Percentiles rank a stretch among this genome's conserved stretches.
Evolutionary conservation across 2,888 invertebrate genomes (phyloP).

Genomic region (Embidobia sp.): DNA sequence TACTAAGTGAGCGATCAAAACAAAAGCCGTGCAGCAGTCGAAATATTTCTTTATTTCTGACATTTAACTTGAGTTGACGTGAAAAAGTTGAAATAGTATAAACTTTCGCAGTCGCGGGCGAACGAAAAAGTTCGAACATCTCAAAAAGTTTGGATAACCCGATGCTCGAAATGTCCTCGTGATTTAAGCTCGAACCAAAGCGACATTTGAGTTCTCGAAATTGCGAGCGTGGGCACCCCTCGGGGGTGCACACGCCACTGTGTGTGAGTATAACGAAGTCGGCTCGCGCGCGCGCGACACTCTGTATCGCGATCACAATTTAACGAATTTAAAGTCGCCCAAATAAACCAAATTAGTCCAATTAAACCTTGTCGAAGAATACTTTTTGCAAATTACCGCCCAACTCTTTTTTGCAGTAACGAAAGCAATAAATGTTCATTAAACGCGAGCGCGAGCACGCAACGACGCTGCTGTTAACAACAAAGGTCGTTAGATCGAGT

Average conservation of each 20-base stretch:
- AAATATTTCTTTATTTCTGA: constrained; percentile 48
- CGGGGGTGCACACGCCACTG: constrained; percentile 49
- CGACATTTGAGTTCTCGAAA: constrained; percentile 61
- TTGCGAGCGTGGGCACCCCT: constrained; percentile 57
- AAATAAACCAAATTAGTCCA: constrained; percentile 54
- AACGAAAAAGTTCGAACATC: constrained; percentile 61
- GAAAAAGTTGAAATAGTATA: constrained; percentile 63
- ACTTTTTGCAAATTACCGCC: constrained; percentile 43
- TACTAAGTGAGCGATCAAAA: constrained; percentile 32
- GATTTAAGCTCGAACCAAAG: constrained; percentile 59
- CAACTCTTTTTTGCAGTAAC: constrained; percentile 33
- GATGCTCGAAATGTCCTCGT: constrained; percentile 62
- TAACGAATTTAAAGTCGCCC: constrained; percentile 59
- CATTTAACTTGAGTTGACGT: constrained; percentile 54
- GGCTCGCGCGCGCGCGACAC: constrained; percentile 1
- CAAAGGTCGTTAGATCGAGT: constrained; percentile 18
- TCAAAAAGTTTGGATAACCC: constrained; percentile 62
- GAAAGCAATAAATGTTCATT: constrained; percentile 41
- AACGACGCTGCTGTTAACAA: constrained; percentile 16
- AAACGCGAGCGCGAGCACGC: not conserved
- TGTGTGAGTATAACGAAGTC: constrained; percentile 46
- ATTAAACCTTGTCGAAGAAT: constrained; percentile 49
- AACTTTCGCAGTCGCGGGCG: constrained; percentile 59
- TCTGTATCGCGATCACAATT: constrained; percentile 53
- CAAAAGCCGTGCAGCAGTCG: constrained; percentile 22